A percentile compares a stretch with the other conserved stretches of the same genome.
Evolutionary conservation across 2,888 invertebrate genomes (phyloP).

Genomic region (Osmoderma eremita): DNA sequence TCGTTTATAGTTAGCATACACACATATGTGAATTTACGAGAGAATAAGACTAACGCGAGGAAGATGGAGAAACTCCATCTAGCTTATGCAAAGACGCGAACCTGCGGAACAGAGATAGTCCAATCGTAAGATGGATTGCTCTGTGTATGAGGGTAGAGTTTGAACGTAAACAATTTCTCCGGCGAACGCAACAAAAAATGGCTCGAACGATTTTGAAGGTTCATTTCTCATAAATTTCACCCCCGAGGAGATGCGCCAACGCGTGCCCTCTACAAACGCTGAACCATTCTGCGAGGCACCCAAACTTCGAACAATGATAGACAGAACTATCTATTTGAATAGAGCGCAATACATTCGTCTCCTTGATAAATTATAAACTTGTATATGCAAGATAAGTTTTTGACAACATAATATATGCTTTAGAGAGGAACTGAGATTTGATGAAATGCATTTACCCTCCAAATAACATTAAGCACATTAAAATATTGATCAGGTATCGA

Average conservation of each 20-base stretch:
- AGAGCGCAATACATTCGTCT: constrained; percentile 58
- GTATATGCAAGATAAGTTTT: constrained; percentile 33
- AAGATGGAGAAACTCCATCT: constrained; percentile 30
- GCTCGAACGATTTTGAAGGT: constrained; percentile 60
- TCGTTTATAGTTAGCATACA: too few relatives aligned
- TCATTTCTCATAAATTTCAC: constrained; percentile 64
- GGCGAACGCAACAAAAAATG: constrained; percentile 50
- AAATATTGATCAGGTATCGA: neutral
- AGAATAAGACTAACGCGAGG: constrained; percentile 32
- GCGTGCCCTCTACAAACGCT: constrained; percentile 23
- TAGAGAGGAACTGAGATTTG: constrained; percentile 5
- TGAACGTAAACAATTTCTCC: constrained; percentile 52
- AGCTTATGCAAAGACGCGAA: constrained; percentile 51
- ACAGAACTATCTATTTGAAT: constrained; percentile 62
- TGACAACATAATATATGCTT: constrained; percentile 34
- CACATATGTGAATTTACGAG: constrained; percentile 7
- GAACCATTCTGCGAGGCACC: constrained; percentile 54
- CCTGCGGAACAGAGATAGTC: constrained; percentile 54
- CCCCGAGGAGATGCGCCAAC: constrained; percentile 51
- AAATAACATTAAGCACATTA: constrained; percentile 3
- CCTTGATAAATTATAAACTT: constrained; percentile 55
- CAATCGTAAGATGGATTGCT: constrained; percentile 58
- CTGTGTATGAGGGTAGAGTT: constrained; percentile 49
- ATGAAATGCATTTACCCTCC: constrained; percentile 2
- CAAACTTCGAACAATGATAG: constrained; percentile 60